A percentile compares a stretch with the other conserved stretches of the same genome.
These are phyloP conservation scores for Tiliacea citrago DNA, from an alignment of 2,888 invertebrate species.

Conservation along the genomic window DNA sequence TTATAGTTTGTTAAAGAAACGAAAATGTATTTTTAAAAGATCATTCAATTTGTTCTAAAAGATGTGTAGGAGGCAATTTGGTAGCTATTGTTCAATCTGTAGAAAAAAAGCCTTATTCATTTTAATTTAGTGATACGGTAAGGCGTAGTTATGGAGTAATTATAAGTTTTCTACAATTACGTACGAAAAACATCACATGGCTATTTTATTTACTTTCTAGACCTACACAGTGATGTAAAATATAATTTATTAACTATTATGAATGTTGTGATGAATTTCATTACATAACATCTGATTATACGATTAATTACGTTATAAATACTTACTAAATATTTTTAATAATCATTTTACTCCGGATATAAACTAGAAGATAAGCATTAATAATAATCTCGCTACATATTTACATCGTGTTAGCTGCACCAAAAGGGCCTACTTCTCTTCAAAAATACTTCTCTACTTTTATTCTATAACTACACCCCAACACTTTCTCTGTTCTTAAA, in stretches of 20 bases:
- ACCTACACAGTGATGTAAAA: background rate
- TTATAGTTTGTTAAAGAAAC: constrained; percentile 13
- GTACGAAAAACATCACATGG: constrained; percentile 13
- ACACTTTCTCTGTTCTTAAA: no score
- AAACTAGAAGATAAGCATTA: background rate
- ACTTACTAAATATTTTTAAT: background rate
- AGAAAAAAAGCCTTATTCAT: background rate
- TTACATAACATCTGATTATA: background rate
- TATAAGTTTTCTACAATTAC: background rate
- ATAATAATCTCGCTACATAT: constrained; percentile 13
- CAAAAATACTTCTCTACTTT: background rate
- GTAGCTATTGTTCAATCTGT: background rate
- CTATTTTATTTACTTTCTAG: background rate
- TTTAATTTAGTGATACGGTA: background rate
- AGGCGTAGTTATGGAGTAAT: background rate
- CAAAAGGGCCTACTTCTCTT: constrained; percentile 8
- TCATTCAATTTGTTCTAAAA: constrained; percentile 6
- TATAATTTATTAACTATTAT: background rate
- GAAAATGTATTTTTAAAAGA: constrained; percentile 26
- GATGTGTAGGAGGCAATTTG: background rate
- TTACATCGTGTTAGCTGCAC: constrained; percentile 42
- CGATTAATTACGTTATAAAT: background rate
- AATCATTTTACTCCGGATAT: background rate
- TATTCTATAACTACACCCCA: constrained; percentile 9
- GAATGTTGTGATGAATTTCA: constrained; percentile 28